phyloP scores from a whole-genome alignment of 2,797 vertebrate species.

The Lepilemur ruficaudatus region DNA sequence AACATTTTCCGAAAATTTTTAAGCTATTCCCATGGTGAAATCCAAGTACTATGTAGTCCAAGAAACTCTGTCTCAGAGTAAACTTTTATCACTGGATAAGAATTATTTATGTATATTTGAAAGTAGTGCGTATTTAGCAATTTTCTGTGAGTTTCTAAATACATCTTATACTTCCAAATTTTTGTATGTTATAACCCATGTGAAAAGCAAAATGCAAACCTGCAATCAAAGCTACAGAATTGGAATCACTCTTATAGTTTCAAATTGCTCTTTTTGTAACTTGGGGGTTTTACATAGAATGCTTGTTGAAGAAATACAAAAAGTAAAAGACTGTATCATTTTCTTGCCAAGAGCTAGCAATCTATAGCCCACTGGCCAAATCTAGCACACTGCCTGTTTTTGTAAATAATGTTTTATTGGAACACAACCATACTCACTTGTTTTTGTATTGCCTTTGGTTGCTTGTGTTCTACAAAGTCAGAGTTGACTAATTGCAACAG shows the following conservation, averaged over 20 bases:
- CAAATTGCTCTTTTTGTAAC: slow-evolving; percentile 48
- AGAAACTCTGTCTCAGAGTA: not conserved
- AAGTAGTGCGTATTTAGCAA: not conserved
- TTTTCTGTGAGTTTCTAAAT: not conserved
- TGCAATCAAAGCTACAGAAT: not conserved
- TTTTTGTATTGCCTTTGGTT: not conserved
- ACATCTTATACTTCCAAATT: not conserved
- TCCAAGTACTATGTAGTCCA: not conserved
- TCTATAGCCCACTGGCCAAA: not conserved
- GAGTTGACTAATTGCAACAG: not conserved
- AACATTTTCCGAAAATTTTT: not conserved
- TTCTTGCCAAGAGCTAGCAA: not conserved
- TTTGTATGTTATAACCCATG: not conserved
- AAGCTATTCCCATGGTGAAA: not conserved
- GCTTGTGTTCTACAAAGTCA: not conserved
- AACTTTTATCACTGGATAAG: not conserved
- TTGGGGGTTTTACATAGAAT: slow-evolving; percentile 47
- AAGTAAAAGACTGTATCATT: slow-evolving; percentile 48
- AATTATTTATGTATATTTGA: not conserved
- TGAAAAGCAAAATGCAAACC: not conserved
- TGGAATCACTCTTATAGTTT: not conserved
- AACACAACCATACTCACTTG: not conserved
- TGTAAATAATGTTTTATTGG: slow-evolving; percentile 41
- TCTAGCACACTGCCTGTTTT: not conserved
- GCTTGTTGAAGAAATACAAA: slow-evolving; percentile 70